Evolutionary conservation across 2,888 invertebrate species (phyloP), one percentile per base, ranked within the genome.

Genomic region (Lamproptera curius): DNA sequence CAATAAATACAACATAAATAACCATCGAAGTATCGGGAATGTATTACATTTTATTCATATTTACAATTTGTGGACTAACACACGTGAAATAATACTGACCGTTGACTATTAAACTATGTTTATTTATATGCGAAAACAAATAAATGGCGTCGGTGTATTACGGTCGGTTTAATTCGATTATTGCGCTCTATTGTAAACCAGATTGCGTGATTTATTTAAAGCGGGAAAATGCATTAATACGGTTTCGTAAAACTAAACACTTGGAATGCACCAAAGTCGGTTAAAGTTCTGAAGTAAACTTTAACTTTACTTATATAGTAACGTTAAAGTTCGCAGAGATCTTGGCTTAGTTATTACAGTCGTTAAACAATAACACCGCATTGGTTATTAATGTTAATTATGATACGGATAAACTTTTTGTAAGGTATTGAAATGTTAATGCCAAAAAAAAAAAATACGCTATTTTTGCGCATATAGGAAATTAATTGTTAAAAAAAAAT

Each of bases 1-100:
- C 59, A 79, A 79, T 77, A 79, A 75, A 79, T 80, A 77, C 59
- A 70, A 69, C 37, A 64, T 65, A 61, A 75, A 73, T 73, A 74
- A 73, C 72, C 67, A 70, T 65, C 64, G 69, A 67, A 62, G 57
- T 54, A 59, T 49, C 53, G 56, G 61, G 58, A 65, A 61, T 63
- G 57, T 53, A 11, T 10, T 33, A 38, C 11, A n/a, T 1, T 5
- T n/a, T 10, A 11, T 14, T 16, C n/a, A 8, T 40, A 46, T 46
- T 40, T 46, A 46, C 46, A 46, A 40, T 28, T 33, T 8, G 15
- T 34, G 8, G 28, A 10, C 15, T n/a, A n/a, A 17, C 3, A 23
- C 23, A 40, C 16, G 15, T 23, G 17, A 38, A 37, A 13, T 43
- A 48, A 43, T 43, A 43, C 39, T 48, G 48, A 34, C 34, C 26